Evolutionary conservation across 2,113 vertebrate species (phyloP), one percentile per base, ranked within the genome.

Genomic region (Pseudorhombus dupliciocellatus): DNA sequence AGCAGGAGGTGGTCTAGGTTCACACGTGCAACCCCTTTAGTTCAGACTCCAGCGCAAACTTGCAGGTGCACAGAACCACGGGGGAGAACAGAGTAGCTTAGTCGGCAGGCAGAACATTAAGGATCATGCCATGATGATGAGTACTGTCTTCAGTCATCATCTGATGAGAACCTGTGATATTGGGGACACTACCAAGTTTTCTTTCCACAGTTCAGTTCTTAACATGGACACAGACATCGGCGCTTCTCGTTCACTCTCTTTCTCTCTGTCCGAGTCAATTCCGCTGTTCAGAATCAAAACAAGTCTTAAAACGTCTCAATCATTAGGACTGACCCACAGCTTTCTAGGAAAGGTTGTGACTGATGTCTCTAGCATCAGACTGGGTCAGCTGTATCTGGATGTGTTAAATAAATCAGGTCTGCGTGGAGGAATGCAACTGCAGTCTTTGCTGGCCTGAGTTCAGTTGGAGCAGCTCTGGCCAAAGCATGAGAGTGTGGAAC

Each of bases 311-410:
- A 79, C 61, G 53, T 20, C 22, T 12, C 2, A 34, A 30, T 61
- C 56, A 63, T 1, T 24, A n/a, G 14, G 44, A 22, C 44, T 18
- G 60, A 64, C 66, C 7, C 7, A 28, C n/a, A 26, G 26, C 72
- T 81, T 77, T 79, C 81, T 70, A 87, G 71, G 77, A 84, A 86
- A 62, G 4, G 16, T 28, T 67, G 16, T 21, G 15, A 83, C 15
- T 56, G 34, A 64, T 62, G 62, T 55, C n/a, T 69, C 54, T 69
- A 50, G 66, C 64, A 70, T 66, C 53, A 66, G 66, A 74, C 73
- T 75, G 75, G 31, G 59, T 80, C 72, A 69, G 69, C 55, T 21
- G 73, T 64, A 66, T 63, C 44, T 65, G 66, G 62, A 71, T 56
- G 37, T 50, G 70, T 61, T 79, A 84, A 77, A 82, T 25, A 73